A percentile compares a stretch with the other conserved stretches of the same genome.
These are phyloP conservation scores for Lepisosteus osseus DNA, from an alignment of 2,113 vertebrate species.

Conservation along the genomic window DNA sequence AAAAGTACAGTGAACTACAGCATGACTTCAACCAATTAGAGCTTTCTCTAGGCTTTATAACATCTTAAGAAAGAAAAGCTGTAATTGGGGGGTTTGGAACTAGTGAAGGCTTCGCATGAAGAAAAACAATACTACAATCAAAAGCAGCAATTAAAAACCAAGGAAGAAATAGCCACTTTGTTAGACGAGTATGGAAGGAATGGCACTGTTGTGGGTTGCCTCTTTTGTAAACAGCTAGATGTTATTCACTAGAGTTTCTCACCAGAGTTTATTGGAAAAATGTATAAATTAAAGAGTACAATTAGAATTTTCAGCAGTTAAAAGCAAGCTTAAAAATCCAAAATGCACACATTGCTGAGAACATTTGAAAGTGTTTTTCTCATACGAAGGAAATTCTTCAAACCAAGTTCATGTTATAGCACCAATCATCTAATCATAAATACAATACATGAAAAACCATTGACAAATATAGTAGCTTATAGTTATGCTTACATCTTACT, in stretches of 20 bases:
- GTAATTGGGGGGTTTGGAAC: slow-evolving; percentile 22
- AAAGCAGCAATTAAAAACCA: slow-evolving; percentile 34
- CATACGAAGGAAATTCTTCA: too few species aligned
- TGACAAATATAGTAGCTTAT: too few species aligned
- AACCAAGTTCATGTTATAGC: too few species aligned
- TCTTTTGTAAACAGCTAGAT: slow-evolving; percentile 7
- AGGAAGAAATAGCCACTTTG: slow-evolving; percentile 2
- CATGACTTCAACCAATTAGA: slow-evolving; percentile 10
- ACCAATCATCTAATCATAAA: too few species aligned
- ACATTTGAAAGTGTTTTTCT: too few species aligned
- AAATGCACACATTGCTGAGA: too few species aligned
- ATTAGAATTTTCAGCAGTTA: background rate
- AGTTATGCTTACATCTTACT: too few species aligned
- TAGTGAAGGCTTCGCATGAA: slow-evolving; percentile 9
- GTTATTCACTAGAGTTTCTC: background rate
- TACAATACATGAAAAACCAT: too few species aligned
- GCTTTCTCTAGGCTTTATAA: slow-evolving; percentile 5
- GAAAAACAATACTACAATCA: slow-evolving; percentile 18
- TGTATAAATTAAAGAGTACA: background rate
- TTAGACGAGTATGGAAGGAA: slow-evolving; percentile 28
- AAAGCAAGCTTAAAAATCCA: too few species aligned
- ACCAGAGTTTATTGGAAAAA: background rate
- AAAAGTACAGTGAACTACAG: background rate
- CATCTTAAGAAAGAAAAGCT: background rate
- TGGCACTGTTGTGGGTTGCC: background rate